These are phyloP conservation scores for Rhinophrynus dorsalis DNA, from an alignment of 2,797 vertebrate genomes.

Conservation along the genomic window DNA sequence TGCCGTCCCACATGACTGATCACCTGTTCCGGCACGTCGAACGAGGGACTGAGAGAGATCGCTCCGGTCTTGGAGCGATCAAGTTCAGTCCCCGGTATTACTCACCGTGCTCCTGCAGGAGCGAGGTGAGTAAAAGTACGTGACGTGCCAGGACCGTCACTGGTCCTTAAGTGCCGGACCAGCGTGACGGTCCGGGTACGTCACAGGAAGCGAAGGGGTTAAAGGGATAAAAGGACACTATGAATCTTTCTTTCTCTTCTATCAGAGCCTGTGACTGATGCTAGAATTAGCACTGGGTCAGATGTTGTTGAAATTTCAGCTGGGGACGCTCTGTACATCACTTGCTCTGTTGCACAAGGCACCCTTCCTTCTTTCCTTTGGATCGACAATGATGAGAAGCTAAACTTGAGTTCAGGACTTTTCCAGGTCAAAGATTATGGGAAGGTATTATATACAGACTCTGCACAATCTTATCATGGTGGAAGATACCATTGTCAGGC, in stretches of 20 bases:
- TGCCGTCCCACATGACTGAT: too few species aligned
- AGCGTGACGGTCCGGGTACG: too few species aligned
- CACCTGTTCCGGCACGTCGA: too few species aligned
- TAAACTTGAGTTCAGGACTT: background rate
- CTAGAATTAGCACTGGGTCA: background rate
- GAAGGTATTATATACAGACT: background rate
- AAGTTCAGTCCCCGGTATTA: too few species aligned
- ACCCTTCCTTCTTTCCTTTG: background rate
- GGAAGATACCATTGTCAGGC: conserved; percentile 10
- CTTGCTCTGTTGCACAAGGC: conserved; percentile 8
- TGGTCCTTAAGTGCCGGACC: too few species aligned
- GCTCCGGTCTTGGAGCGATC: too few species aligned
- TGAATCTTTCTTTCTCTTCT: background rate
- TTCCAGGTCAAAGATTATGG: conserved; percentile 22
- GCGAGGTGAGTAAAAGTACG: too few species aligned
- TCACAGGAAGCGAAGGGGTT: too few species aligned
- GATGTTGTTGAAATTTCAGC: background rate
- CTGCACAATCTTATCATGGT: background rate
- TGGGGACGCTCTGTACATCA: background rate
- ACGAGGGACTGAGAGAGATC: too few species aligned
- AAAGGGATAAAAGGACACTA: too few species aligned
- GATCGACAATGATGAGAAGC: conserved; percentile 1
- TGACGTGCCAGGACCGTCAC: too few species aligned
- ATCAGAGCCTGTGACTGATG: background rate
- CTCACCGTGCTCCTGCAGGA: too few species aligned